Percentiles rank a stretch among this genome's conserved stretches.
phyloP scores from a whole-genome alignment of 2,888 invertebrate species.

The Drosophila hawaiiensis region DNA sequence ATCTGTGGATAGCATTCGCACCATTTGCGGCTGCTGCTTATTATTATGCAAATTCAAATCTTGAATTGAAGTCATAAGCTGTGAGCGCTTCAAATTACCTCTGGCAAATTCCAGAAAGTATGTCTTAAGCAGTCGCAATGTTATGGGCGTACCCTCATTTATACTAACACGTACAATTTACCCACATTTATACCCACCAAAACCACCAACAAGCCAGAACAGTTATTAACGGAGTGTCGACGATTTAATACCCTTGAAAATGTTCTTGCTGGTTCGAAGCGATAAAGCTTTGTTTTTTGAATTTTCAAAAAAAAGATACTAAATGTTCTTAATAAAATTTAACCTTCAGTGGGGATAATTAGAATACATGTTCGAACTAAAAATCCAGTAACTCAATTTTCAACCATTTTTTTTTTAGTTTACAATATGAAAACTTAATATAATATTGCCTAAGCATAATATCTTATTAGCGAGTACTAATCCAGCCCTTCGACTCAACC shows the following conservation, averaged over 20 bases:
- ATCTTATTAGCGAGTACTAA: neutral
- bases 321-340: neutral
- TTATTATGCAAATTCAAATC: slow-evolving; percentile 52
- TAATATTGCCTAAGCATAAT: neutral
- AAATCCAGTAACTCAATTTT: neutral
- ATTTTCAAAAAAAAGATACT: neutral
- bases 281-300: neutral
- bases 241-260: neutral
- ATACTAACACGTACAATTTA: slow-evolving; percentile 17
- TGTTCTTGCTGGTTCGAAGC: neutral
- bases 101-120: slow-evolving; percentile 65
- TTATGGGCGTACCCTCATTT: slow-evolving; percentile 34
- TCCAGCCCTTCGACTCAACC: rapidly evolving
- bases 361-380: neutral
- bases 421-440: neutral
- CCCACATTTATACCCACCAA: neutral
- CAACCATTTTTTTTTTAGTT: neutral
- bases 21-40: slow-evolving; percentile 8
- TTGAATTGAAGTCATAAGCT: slow-evolving; percentile 34
- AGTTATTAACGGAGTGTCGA: neutral
- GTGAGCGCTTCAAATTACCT: slow-evolving; percentile 17
- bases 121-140: slow-evolving; percentile 8
- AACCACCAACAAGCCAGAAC: slow-evolving; percentile 1
- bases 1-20: slow-evolving; percentile 41
- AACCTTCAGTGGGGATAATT: neutral